Conservation (phyloP, 2,797 vertebrate species). For the Anabas testudineus region DNA sequence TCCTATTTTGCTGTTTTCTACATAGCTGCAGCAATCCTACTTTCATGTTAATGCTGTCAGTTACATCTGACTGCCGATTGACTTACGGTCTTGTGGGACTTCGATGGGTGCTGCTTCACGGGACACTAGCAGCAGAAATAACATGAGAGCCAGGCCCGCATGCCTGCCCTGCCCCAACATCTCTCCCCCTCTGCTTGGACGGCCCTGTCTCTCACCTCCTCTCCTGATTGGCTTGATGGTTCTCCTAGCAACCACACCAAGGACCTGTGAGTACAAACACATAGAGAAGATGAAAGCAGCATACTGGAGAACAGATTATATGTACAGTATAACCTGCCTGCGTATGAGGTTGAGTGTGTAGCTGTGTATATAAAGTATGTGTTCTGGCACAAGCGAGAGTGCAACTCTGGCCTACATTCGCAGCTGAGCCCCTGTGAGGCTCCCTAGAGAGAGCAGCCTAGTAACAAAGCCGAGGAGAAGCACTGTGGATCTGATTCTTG, state of each 20-base stretch:
- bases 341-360: conserved; percentile 9
- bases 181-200: conserved; percentile 66
- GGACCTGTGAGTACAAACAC: conserved; percentile 52
- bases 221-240: conserved; percentile 56
- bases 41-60: neutral
- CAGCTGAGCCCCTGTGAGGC: conserved; percentile 49
- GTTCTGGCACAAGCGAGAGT: conserved; percentile 28
- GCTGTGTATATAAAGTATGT: neutral
- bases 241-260: conserved; percentile 31
- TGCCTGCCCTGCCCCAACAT: conserved; percentile 77
- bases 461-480: conserved; percentile 45
- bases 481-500: conserved; percentile 11
- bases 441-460: conserved; percentile 39
- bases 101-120: conserved; percentile 85
- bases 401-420: conserved; percentile 67
- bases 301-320: neutral
- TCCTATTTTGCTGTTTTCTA: too few relatives aligned
- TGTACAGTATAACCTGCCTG: conserved; percentile 16
- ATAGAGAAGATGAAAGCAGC: conserved; percentile 20
- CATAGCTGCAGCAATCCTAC: neutral
- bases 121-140: conserved; percentile 83
- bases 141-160: conserved; percentile 73
- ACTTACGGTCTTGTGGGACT: conserved; percentile 94
- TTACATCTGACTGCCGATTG: neutral
- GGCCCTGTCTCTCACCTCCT: conserved; percentile 42